These are phyloP conservation scores for Coptotermes formosanus DNA, from an alignment of 1,140 invertebrate species.

Conservation along the genomic window DNA sequence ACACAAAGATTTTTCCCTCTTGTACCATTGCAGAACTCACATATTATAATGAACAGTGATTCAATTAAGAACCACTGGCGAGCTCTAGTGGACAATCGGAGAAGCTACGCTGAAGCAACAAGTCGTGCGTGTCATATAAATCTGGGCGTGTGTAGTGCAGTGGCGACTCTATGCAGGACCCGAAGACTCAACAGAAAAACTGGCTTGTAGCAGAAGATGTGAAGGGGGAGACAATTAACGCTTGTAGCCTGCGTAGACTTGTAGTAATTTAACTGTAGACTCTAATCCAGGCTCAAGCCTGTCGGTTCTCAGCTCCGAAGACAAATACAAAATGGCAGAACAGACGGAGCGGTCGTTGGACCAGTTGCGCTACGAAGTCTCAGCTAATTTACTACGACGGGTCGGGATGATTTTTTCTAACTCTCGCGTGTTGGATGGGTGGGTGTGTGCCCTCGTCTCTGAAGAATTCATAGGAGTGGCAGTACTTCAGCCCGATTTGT, in stretches of 20 bases:
- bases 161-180: slow-evolving; percentile 6
- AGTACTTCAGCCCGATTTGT: slow-evolving; percentile 1
- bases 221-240: slow-evolving; percentile 14
- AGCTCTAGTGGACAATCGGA: slow-evolving; percentile 14
- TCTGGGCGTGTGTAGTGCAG: slow-evolving; percentile 11
- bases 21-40: slow-evolving; percentile 18
- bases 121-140: slow-evolving; percentile 1
- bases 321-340: slow-evolving; percentile 18
- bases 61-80: slow-evolving; percentile 14
- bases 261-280: neutral
- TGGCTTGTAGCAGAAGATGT: slow-evolving; percentile 10
- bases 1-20: neutral
- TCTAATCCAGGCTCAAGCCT: slow-evolving; percentile 4
- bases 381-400: slow-evolving; percentile 18
- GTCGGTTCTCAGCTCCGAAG: neutral
- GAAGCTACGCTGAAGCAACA: slow-evolving; percentile 17
- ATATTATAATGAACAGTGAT: slow-evolving; percentile 12
- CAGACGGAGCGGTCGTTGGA: slow-evolving; percentile 14
- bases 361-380: slow-evolving; percentile 9
- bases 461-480: slow-evolving; percentile 18
- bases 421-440: slow-evolving; percentile 6
- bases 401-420: slow-evolving; percentile 9
- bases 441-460: slow-evolving; percentile 1
- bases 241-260: slow-evolving; percentile 6
- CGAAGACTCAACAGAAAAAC: slow-evolving; percentile 11